These are phyloP conservation scores for Periophthalmus modestus DNA, from an alignment of 2,113 vertebrate species.

Conservation along the genomic window DNA sequence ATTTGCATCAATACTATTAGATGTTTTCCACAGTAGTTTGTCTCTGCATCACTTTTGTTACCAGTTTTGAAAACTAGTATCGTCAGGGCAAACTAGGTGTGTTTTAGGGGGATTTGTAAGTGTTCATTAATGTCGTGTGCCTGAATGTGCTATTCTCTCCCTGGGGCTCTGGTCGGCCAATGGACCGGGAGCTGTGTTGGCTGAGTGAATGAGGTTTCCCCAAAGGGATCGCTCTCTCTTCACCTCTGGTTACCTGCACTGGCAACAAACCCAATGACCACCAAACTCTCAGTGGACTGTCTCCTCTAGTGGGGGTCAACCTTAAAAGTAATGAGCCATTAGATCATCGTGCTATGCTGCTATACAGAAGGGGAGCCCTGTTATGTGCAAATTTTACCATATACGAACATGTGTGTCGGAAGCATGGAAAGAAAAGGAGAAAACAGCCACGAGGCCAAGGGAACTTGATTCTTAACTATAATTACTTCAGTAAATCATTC, in stretches of 20 bases:
- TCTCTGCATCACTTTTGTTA: conserved; percentile 47
- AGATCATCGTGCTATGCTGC: background rate
- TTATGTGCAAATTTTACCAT: background rate
- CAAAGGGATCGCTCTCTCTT: conserved; percentile 58
- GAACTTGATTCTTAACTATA: conserved; percentile 28
- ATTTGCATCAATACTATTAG: conserved; percentile 66
- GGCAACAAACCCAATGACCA: conserved; percentile 12
- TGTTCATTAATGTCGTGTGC: conserved; percentile 40
- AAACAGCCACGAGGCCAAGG: conserved; percentile 22
- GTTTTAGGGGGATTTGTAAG: conserved; percentile 22
- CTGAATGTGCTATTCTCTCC: conserved; percentile 54
- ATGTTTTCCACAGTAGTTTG: conserved; percentile 61
- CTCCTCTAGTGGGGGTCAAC: background rate
- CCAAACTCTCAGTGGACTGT: conserved; percentile 16
- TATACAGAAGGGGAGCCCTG: background rate
- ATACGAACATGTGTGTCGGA: conserved; percentile 19
- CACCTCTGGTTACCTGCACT: conserved; percentile 39
- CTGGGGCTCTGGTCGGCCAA: conserved; percentile 61
- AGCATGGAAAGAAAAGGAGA: background rate
- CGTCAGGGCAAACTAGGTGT: conserved; percentile 20
- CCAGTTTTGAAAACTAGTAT: conserved; percentile 39
- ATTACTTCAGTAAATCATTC: background rate
- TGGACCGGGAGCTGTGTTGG: conserved; percentile 63
- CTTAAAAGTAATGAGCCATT: conserved; percentile 4
- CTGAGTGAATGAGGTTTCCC: conserved; percentile 73